Base-by-base conservation (phyloP, 2,888 invertebrate species). In the Sisyra terminalis region DNA sequence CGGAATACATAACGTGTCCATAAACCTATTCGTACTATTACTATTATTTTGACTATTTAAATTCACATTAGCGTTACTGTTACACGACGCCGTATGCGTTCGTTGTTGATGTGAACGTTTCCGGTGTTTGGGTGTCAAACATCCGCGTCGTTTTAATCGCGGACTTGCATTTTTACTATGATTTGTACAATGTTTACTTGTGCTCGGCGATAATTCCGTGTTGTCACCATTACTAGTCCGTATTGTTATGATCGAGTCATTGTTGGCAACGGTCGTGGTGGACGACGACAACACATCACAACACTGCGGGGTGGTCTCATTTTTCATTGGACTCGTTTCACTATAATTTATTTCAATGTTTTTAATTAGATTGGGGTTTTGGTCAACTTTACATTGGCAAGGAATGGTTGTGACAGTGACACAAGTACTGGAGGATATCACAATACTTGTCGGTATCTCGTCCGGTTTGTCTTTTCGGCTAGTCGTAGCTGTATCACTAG, bases 381-480 rank as follows among this genome's bases (percentile, higher is more conserved):
- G 24, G 24, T 39, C 42, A 14, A 42, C 18, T 11, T 29, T 42
- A 43, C 30, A 43, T 37, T 43, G 43, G 43, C 43, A 43, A 43
- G 37, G 29, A 30, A 37, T 43, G 10, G 29, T 36, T 13, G 43
- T 43, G 4, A 37, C 29, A 64, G 64, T 55, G 63, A 58, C 58
- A 65, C 63, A 47, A 59, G 66, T 44, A 62, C 59, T 39, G 57
- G 40, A 29, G 7, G 13, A 38, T 39, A 60, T 40, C 61, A 57
- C 36, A 43, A 11, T 34, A 16, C 34, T 40, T 10, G 14, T 40
- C 10, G 16, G n/a, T 14, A 9, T 38, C n/a, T 38, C 18, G 18
- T 38, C 16, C 16, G 11, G 11, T 3, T 15, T 4, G n/a, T 14
- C 10, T 18, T 14, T 17, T 17, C 10, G 8, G 14, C 9, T 29